Evolutionary conservation across 2,888 invertebrate genomes (phyloP).

Genomic region (Aporophyla lueneburgensis): DNA sequence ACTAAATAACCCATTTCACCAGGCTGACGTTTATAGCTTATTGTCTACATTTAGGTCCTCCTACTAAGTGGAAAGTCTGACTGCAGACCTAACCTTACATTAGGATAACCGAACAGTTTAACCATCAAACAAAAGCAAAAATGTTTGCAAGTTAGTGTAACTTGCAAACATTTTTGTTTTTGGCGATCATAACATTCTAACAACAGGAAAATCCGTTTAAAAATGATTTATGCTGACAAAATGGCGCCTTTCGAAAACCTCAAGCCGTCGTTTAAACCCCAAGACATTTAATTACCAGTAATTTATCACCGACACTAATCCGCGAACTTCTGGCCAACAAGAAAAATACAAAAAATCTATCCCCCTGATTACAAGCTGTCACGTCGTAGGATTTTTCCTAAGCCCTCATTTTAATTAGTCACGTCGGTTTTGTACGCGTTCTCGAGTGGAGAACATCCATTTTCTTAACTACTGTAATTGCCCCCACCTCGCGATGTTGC

Average conservation of each 20-base stretch:
- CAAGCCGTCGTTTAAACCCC: slow-evolving; percentile 71
- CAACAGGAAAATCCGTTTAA: slow-evolving; percentile 62
- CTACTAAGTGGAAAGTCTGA: slow-evolving; percentile 15
- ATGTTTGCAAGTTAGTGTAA: too few relatives aligned
- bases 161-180: neutral
- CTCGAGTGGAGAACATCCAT: slow-evolving; percentile 85
- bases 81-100: neutral
- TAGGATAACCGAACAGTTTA: neutral
- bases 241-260: slow-evolving; percentile 63
- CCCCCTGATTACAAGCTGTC: slow-evolving; percentile 90
- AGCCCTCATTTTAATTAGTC: slow-evolving; percentile 89
- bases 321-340: slow-evolving; percentile 80
- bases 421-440: slow-evolving; percentile 78
- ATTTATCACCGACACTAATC: slow-evolving; percentile 88
- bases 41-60: slow-evolving; percentile 22
- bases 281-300: slow-evolving; percentile 88
- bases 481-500: slow-evolving; percentile 89
- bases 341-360: slow-evolving; percentile 84
- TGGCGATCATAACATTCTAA: slow-evolving; percentile 15
- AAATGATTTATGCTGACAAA: slow-evolving; percentile 73
- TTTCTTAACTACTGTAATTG: slow-evolving; percentile 89
- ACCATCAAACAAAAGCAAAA: neutral
- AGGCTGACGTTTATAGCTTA: slow-evolving; percentile 44
- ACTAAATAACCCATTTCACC: slow-evolving; percentile 52
- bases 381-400: slow-evolving; percentile 90